Evolutionary conservation across 2,113 vertebrate genomes (phyloP).

Genomic region (Rhinoderma darwinii): DNA sequence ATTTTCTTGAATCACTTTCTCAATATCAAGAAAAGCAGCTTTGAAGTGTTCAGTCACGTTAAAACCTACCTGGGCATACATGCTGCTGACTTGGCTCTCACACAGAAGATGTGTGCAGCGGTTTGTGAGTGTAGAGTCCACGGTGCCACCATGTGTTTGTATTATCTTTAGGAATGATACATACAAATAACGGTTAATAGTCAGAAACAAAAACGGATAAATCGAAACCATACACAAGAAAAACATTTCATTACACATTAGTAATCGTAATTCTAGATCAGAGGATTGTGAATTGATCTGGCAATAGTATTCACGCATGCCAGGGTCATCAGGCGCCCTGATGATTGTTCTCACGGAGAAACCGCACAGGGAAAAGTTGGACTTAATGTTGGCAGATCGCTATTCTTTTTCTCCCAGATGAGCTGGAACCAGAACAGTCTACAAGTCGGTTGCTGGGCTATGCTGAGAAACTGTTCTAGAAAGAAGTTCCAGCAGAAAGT

Average conservation of each 20-base stretch:
- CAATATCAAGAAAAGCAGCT: too few relatives aligned
- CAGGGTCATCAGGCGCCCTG: neutral
- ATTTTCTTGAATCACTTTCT: too few relatives aligned
- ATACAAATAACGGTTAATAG: too few relatives aligned
- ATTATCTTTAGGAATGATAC: constrained; percentile 80
- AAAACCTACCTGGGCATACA: constrained; percentile 91
- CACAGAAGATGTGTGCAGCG: constrained; percentile 95
- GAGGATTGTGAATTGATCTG: neutral
- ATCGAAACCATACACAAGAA: too few relatives aligned
- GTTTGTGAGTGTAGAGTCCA: constrained; percentile 85
- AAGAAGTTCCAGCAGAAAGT: too few relatives aligned
- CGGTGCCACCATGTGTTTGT: constrained; percentile 88
- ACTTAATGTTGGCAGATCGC: too few relatives aligned
- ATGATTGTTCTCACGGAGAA: neutral
- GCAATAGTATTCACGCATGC: neutral
- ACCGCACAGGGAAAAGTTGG: too few relatives aligned
- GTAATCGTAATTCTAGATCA: neutral
- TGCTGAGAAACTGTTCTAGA: too few relatives aligned
- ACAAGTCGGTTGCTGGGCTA: too few relatives aligned
- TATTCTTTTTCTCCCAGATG: too few relatives aligned
- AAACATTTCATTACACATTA: too few relatives aligned
- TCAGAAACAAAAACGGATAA: neutral
- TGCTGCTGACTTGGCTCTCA: constrained; percentile 95
- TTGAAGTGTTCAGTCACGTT: neutral
- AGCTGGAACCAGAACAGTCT: too few relatives aligned